Percentiles rank a stretch among this genome's conserved stretches.
phyloP scores from a whole-genome alignment of 2,888 invertebrate species.

The Pterobdella sp. region DNA sequence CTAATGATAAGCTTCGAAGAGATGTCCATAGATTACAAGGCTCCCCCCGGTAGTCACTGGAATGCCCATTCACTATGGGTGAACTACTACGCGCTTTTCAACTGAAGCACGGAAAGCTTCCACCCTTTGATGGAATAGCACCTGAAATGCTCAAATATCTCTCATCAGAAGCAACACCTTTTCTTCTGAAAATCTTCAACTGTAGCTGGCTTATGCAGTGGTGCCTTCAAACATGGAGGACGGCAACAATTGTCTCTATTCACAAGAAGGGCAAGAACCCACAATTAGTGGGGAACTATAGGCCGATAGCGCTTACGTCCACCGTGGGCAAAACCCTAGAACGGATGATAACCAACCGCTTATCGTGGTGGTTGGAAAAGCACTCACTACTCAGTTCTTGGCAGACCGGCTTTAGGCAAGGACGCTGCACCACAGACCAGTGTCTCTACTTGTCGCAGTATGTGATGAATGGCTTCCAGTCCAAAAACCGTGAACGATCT shows the following conservation, averaged over 20 bases:
- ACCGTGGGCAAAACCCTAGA: conserved; percentile 6
- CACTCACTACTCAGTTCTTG: background rate
- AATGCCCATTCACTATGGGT: background rate
- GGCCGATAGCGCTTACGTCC: conserved; percentile 9
- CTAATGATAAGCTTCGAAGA: background rate
- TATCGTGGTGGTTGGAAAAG: conserved; percentile 5
- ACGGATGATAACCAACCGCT: background rate
- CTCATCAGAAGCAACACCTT: background rate
- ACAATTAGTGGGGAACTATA: background rate
- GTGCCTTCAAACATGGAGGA: background rate
- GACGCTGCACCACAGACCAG: background rate
- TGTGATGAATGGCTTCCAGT: background rate
- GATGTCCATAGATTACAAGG: background rate
- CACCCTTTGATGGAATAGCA: background rate
- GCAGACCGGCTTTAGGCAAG: conserved; percentile 9
- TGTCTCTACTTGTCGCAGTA: background rate
- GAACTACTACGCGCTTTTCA: background rate
- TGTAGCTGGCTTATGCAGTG: background rate
- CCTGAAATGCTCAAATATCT: background rate
- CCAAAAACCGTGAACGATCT: background rate
- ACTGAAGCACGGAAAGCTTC: background rate
- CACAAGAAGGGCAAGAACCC: background rate
- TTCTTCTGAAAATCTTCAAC: background rate
- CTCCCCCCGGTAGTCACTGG: background rate
- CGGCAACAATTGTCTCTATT: background rate